Evolutionary conservation across 2,888 invertebrate genomes (phyloP).

Genomic region (Formica aserva): DNA sequence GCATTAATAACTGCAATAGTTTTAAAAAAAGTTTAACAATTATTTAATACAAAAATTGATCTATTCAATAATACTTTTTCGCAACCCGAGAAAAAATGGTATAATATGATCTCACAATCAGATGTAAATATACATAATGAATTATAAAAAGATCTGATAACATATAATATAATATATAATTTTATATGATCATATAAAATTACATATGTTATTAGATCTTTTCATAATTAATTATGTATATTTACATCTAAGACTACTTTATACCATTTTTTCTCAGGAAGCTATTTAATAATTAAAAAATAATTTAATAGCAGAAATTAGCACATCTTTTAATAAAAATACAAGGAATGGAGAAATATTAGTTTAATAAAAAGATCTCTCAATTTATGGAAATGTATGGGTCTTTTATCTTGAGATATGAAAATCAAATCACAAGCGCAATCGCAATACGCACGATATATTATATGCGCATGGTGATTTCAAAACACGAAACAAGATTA

Average conservation of each 20-base stretch:
- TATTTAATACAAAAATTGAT: background rate
- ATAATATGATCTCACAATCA: too few relatives aligned
- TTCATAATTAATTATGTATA: too few relatives aligned
- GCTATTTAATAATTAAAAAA: background rate
- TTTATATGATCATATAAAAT: too few relatives aligned
- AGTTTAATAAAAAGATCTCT: background rate
- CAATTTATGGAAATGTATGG: background rate
- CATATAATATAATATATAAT: too few relatives aligned
- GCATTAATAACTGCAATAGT: background rate
- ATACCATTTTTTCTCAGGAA: too few relatives aligned
- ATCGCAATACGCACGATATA: conserved; percentile 12
- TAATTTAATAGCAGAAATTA: background rate
- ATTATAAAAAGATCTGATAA: too few relatives aligned
- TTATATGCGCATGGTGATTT: conserved; percentile 30
- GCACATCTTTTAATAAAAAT: background rate
- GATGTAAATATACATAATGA: too few relatives aligned
- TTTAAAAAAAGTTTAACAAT: background rate
- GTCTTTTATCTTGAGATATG: background rate
- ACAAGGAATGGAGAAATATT: background rate
- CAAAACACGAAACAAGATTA: conserved; percentile 25
- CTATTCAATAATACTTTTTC: background rate
- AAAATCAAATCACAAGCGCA: conserved; percentile 3
- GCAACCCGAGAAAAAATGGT: background rate
- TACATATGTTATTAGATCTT: too few relatives aligned
- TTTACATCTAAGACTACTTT: too few relatives aligned